Conservation (phyloP, 2,888 invertebrate genomes). For the Pelosia muscerda region DNA sequence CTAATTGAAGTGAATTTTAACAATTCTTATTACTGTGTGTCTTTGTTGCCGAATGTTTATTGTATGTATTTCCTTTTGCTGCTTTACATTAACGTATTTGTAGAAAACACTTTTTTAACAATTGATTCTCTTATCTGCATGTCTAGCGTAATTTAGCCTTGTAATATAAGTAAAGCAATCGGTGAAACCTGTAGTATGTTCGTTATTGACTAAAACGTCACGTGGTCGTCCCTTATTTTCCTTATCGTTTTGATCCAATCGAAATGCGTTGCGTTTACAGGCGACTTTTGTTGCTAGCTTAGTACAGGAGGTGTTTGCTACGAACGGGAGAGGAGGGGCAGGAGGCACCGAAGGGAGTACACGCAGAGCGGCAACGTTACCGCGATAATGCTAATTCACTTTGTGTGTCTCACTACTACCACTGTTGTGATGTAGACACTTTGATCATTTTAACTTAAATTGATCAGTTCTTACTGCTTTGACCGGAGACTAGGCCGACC, state of each 20-base stretch:
- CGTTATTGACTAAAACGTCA: slow-evolving; percentile 61
- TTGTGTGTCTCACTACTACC: slow-evolving; percentile 60
- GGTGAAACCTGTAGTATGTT: slow-evolving; percentile 54
- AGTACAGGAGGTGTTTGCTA: slow-evolving; percentile 69
- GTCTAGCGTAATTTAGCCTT: slow-evolving; percentile 62
- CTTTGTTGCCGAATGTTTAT: background rate
- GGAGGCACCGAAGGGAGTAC: slow-evolving; percentile 78
- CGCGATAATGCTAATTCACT: slow-evolving; percentile 72
- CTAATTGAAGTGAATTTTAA: slow-evolving; percentile 30
- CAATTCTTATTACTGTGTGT: slow-evolving; percentile 6
- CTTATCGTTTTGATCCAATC: slow-evolving; percentile 71
- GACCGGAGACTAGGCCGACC: background rate
- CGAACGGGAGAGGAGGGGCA: slow-evolving; percentile 73
- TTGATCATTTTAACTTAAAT: slow-evolving; percentile 25
- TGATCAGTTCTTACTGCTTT: slow-evolving; percentile 17
- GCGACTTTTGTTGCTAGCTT: slow-evolving; percentile 66
- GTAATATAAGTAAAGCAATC: slow-evolving; percentile 46
- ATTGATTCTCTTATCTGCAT: slow-evolving; percentile 58
- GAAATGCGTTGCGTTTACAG: slow-evolving; percentile 63
- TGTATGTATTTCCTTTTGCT: background rate
- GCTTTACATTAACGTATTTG: background rate
- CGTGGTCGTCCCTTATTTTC: slow-evolving; percentile 68
- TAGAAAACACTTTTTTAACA: slow-evolving; percentile 14
- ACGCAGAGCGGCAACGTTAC: slow-evolving; percentile 74
- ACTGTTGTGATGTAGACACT: slow-evolving; percentile 44